Evolutionary conservation across 2,113 vertebrate species (phyloP), one percentile per base, ranked within the genome.

Genomic region (Rhinopomastus cyanomelas): DNA sequence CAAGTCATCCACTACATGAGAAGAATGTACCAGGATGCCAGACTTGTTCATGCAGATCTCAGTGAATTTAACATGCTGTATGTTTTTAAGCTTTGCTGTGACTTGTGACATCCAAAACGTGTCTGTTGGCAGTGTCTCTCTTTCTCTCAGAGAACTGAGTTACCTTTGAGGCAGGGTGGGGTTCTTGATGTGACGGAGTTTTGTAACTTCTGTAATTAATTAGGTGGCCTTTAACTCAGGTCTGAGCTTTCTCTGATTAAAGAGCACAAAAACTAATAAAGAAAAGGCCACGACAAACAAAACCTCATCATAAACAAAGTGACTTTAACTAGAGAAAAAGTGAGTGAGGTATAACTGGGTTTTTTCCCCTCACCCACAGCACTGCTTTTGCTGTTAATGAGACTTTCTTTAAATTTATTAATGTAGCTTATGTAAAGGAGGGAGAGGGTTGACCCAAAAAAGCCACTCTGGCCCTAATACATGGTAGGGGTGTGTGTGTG

Each of bases 31-130:
- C 98, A 99, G 91, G 98, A 98, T 2, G 99, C 99, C 29, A 97
- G 97, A 17, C 98, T 99, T 10, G 99, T 99, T 82, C 99, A 99
- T 0, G 99, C 99, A 0, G 99, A 99, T 97, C 99, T 99, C 95
- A 99, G 99, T 94, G 99, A 99, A 97, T 99, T 99, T 97, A 99
- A 99, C 91, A 98, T 99, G 96, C 96, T 99, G 99, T 99, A 87
- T 5, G 76, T 85, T 88, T 59, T 52, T 48, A 69, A 91, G 73
- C 65, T 65, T 88, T 60, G 37, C 60, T 68, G 51, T 55, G 64
- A 71, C 12, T 94, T 89, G 93, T 89, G 85, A 76, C 87, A 92
- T 48, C 56, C 72, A 1, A 64, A 87, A 67, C 60, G 9, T 52
- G 32, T 91, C 46, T 44, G 4, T 51, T 92, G 86, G 74, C 88